Percentiles rank a stretch among this genome's conserved stretches.
phyloP scores from a whole-genome alignment of 2,113 vertebrate genomes.

The Sinosuthora webbiana region DNA sequence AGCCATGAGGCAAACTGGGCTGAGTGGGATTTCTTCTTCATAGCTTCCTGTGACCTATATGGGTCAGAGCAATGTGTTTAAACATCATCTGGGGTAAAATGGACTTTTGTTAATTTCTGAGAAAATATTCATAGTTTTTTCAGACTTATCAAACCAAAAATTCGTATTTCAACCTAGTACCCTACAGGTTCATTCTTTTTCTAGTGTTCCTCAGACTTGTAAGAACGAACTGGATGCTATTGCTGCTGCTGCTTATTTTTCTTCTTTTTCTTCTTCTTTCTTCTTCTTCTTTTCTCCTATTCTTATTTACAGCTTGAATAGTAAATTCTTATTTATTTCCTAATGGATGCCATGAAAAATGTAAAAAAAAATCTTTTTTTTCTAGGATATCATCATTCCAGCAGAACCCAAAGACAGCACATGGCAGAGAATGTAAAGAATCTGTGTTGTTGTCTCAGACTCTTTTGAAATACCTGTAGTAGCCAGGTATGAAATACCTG shows the following conservation, averaged over 20 bases:
- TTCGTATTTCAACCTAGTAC: background rate
- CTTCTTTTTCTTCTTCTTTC: no score
- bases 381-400: background rate
- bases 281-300: background rate
- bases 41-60: background rate
- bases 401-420: background rate
- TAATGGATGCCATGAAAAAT: background rate
- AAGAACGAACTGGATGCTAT: background rate
- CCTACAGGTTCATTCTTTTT: background rate
- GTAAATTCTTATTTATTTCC: background rate
- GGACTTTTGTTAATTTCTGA: background rate
- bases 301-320: background rate
- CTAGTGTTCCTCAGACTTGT: background rate
- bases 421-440: background rate
- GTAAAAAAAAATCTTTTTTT: background rate
- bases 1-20: background rate
- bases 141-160: background rate
- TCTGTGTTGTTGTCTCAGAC: background rate
- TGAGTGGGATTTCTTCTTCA: background rate
- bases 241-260: background rate
- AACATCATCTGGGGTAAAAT: accelerated
- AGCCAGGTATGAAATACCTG: background rate
- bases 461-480: background rate
- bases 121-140: background rate
- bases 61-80: background rate